Base-by-base conservation (phyloP, 2,888 invertebrate species). In the Aphidoletes aphidimyza region DNA sequence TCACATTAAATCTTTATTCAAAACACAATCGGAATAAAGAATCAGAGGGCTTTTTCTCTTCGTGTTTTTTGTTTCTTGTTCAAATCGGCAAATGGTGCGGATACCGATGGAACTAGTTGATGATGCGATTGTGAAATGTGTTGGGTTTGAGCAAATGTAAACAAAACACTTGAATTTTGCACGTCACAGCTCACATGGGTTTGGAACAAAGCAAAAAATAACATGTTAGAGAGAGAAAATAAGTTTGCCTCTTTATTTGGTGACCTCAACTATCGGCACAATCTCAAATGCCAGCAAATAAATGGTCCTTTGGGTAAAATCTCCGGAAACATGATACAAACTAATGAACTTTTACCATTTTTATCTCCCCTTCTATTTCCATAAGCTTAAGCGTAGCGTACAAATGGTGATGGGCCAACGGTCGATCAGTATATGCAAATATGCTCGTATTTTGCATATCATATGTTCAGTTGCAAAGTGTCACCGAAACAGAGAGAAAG, bases 1-100 rank as follows among this genome's bases (percentile, higher is more conserved):
- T 69, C 69, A 69, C n/a, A 69, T 69, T 34, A 69, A 69, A 69
- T 69, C 69, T 69, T 69, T 69, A 69, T 69, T 69, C 30, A 69
- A 54, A 69, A 69, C 30, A 69, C 69, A 69, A 69, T n/a, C 69
- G 69, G 14, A 14, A 69, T 69, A 14, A 69, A 14, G n/a, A 69
- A 14, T 54, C 30, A 69, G 30, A 69, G 69, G 69, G 69, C 26
- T 69, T 69, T 17, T n/a, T n/a, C n/a, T n/a, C n/a, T n/a, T n/a
- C n/a, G n/a, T n/a, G n/a, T n/a, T n/a, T n/a, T n/a, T n/a, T n/a
- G n/a, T n/a, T n/a, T n/a, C n/a, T n/a, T n/a, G n/a, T n/a, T n/a
- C n/a, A n/a, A n/a, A n/a, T n/a, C n/a, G n/a, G 34, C 30, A 30
- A 30, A 69, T 69, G 69, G 69, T 30, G 69, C 30, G 69, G n/a